These are phyloP conservation scores for Rhagoletis pomonella DNA, from an alignment of 1,140 invertebrate genomes.

Conservation along the genomic window DNA sequence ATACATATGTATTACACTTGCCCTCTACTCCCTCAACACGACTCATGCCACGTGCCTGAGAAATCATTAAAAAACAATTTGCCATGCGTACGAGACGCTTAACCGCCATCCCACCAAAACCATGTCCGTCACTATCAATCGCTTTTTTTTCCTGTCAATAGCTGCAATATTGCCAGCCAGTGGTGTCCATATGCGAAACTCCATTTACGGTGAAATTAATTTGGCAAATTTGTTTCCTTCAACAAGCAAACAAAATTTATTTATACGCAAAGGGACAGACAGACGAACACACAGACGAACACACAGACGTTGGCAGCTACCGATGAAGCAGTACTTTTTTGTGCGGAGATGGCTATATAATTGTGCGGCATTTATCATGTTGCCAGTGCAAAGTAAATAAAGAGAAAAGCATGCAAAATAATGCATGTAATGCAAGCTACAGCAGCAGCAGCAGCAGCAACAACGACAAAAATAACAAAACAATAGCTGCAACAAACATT, in stretches of 20 bases:
- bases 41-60: neutral
- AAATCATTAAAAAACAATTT: neutral
- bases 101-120: neutral
- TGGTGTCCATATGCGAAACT: constrained; percentile 2
- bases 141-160: constrained; percentile 33
- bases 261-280: constrained; percentile 26
- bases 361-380: constrained; percentile 46
- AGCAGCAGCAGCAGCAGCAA: neutral
- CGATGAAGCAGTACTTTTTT: neutral
- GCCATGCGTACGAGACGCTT: neutral
- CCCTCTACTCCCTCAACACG: neutral
- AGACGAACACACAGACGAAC: neutral
- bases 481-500: constrained; percentile 24
- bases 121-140: neutral
- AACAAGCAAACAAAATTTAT: constrained; percentile 26
- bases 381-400: constrained; percentile 3
- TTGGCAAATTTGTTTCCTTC: constrained; percentile 52
- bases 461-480: neutral
- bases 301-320: neutral
- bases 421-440: neutral
- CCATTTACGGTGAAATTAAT: constrained; percentile 48
- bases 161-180: neutral
- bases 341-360: neutral
- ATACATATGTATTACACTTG: neutral
- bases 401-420: neutral